phyloP scores from a whole-genome alignment of 2,113 vertebrate genomes.

The Dasyprocta punctata region DNA sequence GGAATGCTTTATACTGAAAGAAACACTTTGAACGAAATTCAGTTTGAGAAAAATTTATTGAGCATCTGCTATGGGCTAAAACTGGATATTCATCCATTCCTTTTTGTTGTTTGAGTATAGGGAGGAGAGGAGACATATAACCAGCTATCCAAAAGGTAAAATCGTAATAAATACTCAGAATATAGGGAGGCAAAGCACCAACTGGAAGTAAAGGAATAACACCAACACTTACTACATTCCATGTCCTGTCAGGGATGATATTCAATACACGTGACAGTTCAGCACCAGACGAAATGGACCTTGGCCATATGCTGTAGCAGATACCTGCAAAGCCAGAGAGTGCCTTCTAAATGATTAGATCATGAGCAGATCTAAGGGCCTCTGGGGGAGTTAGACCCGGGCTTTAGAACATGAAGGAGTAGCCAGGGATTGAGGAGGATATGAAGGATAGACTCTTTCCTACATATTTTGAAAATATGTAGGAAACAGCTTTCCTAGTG shows the following conservation, averaged over 20 bases:
- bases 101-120: neutral
- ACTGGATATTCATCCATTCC: neutral
- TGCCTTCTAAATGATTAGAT: neutral
- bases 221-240: neutral
- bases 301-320: neutral
- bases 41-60: neutral
- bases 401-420: neutral
- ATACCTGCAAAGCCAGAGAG: neutral
- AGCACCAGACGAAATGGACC: neutral
- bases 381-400: neutral
- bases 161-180: neutral
- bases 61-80: neutral
- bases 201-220: neutral
- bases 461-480: neutral
- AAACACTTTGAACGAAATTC: slow-evolving; percentile 21
- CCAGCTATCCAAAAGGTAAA: neutral
- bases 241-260: neutral
- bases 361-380: neutral
- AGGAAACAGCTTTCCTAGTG: neutral
- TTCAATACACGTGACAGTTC: neutral
- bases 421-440: accelerated
- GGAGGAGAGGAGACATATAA: neutral
- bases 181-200: neutral
- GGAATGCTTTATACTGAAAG: slow-evolving; percentile 36
- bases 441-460: neutral